Conservation (phyloP, 2,797 vertebrate genomes). For the Pelodytes ibericus region DNA sequence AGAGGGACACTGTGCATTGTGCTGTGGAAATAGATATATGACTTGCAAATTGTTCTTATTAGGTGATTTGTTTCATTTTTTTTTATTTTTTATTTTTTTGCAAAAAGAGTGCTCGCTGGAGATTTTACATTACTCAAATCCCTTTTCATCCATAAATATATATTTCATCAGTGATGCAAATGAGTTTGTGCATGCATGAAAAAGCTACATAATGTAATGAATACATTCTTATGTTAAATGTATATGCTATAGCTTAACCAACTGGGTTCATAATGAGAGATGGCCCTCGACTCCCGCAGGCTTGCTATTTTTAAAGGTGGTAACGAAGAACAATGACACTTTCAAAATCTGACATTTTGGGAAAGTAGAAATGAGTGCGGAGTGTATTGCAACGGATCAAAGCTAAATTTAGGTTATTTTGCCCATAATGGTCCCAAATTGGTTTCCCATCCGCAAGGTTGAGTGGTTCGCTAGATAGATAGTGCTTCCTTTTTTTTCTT, state of each 20-base stretch:
- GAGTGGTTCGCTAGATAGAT: conserved; percentile 58
- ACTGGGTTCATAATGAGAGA: conserved; percentile 48
- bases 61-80: too few relatives aligned
- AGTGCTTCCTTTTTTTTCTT: conserved; percentile 60
- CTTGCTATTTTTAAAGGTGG: conserved; percentile 59
- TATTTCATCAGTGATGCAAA: conserved; percentile 81
- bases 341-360: conserved; percentile 66
- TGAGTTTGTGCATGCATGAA: conserved; percentile 75
- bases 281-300: conserved; percentile 49
- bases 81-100: too few relatives aligned
- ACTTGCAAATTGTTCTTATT: conserved; percentile 65
- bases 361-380: conserved; percentile 62
- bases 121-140: conserved; percentile 67
- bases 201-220: conserved; percentile 76
- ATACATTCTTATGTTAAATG: conserved; percentile 61
- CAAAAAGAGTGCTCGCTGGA: conserved; percentile 67
- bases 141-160: conserved; percentile 76
- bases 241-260: neutral
- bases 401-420: conserved; percentile 71
- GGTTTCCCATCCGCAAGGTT: conserved; percentile 50
- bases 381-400: conserved; percentile 68
- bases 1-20: conserved; percentile 38
- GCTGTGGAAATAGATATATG: conserved; percentile 56
- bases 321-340: conserved; percentile 66
- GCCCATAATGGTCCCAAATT: conserved; percentile 66